Conservation (phyloP, 2,797 vertebrate species). For the Phyllotis vaccarum region DNA sequence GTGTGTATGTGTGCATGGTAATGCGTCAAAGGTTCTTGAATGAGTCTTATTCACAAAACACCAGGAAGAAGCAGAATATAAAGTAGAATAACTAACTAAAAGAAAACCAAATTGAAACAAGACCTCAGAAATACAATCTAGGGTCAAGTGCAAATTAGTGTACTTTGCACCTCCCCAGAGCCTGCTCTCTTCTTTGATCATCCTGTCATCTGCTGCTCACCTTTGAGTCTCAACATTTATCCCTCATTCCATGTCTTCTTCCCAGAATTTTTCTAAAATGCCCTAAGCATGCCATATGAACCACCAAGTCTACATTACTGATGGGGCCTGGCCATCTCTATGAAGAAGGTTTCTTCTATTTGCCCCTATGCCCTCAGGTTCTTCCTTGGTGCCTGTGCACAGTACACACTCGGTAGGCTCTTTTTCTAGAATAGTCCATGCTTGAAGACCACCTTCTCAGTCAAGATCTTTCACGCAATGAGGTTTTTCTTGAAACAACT, state of each 20-base stretch:
- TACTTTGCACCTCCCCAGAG: not conserved
- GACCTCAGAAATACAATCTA: not conserved
- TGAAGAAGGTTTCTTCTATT: not conserved
- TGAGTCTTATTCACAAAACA: slow-evolving; percentile 18
- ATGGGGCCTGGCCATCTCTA: not conserved
- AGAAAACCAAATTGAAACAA: not conserved
- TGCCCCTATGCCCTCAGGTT: not conserved
- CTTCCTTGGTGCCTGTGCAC: not conserved
- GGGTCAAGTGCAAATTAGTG: not conserved
- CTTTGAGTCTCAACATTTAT: not conserved
- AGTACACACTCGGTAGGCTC: not conserved
- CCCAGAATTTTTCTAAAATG: not conserved
- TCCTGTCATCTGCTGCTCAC: not conserved
- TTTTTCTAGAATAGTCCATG: slow-evolving; percentile 3
- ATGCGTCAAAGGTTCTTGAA: not conserved
- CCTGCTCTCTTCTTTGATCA: not conserved
- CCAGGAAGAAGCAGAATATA: not conserved
- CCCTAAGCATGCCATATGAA: not conserved
- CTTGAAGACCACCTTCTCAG: not conserved
- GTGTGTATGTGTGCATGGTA: not conserved
- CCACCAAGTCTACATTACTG: not conserved
- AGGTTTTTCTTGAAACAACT: not conserved
- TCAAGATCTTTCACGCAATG: not conserved
- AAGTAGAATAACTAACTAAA: not conserved
- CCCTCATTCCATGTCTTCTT: not conserved